Evolutionary conservation across 2,113 vertebrate genomes (phyloP), one percentile per base, ranked within the genome.

Genomic region (Regulus satrapa): DNA sequence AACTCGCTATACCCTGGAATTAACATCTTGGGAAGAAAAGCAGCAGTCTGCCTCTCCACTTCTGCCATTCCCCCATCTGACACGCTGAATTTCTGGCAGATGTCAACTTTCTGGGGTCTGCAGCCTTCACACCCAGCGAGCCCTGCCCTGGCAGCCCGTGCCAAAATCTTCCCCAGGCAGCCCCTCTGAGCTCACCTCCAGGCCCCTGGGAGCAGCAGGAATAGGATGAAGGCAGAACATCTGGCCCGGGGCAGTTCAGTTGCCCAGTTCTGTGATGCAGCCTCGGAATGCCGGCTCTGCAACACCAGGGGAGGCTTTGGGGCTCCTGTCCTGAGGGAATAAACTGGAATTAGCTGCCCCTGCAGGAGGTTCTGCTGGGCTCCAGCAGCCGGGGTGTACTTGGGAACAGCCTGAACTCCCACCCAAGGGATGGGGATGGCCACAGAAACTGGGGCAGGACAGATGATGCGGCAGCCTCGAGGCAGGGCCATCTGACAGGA

Each of bases 391-490:
- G 40, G 71, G 29, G 32, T 3, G 12, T 15, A 17, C 3, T 3
- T 0, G 15, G 34, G 32, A 82, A 45, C 10, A 56, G 16, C 14
- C 26, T 62, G 3, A 21, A 26, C 29, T 64, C 29, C 8, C 31
- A 28, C 12, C 28, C 9, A 40, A 36, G 63, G 38, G 46, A 17
- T 7, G 32, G 81, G 2, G 10, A 25, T 1, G 14, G 56, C 21
- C 48, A 54, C 43, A 75, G 48, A 85, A 59, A 45, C 6, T 24
- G 19, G 61, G 31, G 38, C 46, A 66, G 78, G n/a, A 64, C 4
- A 3, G 18, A 41, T 52, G 2, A 59, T 0, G 0, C 9, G 28
- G 38, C 43, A 58, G 34, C 54, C 63, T 23, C 14, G 23, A 71
- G 62, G 71, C 85, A 90, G 41, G 55, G 66, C 18, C n/a, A 56